Base-by-base conservation (phyloP, 30 jellyfish, hydroid and myxozoan genomes). In the Hydractinia echinata region DNA sequence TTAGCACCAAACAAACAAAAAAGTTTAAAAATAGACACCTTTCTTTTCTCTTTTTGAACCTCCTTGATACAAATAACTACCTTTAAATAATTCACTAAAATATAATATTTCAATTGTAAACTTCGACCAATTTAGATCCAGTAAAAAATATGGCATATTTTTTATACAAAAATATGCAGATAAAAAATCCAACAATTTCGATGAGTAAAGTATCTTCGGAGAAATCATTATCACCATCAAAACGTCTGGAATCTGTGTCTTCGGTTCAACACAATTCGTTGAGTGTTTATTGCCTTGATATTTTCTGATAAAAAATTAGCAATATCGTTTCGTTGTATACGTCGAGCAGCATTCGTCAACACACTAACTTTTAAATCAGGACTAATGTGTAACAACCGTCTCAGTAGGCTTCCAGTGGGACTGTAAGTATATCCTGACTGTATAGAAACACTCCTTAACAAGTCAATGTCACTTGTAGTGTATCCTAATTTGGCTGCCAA, bases 331-430 rank as follows among this genome's bases (percentile, higher is more conserved):
- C 74, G 19, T 4, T 64, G 19, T 44, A 64, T 64, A 1, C 16
- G 9, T 64, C 74, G 19, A 44, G 39, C 51, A 64, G 74, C 74
- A 64, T 64, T 51, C 19, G 18, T 13, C 1, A 64, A 13, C 16
- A 64, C 74, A n/a, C 39, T 64, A 5, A 64, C 74, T 64, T 64
- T 64, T 6, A 64, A 64, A n/a, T 64, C 39, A 7, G 74, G 74
- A 64, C 74, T n/a, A 64, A 64, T 13, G 10, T 64, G 74, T 64
- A n/a, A 51, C 10, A 64, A n/a, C 18, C 39, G 19, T n/a, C 74
- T 44, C 9, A 64, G 39, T 0, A 64, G 74, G 39, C 74, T 64
- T 4, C 74, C 74, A 64, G 74, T 51, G 51, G 74, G 74, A 51
- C 74, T 64, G 16, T 64, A 64, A 7, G 74, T 64, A 13, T n/a